Evolutionary conservation across 2,113 vertebrate genomes (phyloP), one percentile per base, ranked within the genome.

Genomic region (Trichomycterus rosablanca): DNA sequence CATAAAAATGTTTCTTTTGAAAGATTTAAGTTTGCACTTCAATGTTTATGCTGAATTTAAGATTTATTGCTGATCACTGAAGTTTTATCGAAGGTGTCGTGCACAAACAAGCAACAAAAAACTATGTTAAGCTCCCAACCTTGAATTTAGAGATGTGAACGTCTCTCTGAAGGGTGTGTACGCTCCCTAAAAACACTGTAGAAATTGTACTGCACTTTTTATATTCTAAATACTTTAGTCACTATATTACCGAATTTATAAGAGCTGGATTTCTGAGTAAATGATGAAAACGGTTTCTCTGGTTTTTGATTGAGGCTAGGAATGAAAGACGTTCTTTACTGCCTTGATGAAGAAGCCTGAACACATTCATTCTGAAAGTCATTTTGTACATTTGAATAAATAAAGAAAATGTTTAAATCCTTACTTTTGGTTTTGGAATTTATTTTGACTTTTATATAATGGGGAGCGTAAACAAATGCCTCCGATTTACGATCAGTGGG

Each of bases 351-450:
- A 68, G 78, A 81, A 84, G 79, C 82, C 84, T 78, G 77, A 68
- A 77, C 72, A 83, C 79, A 80, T 82, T 79, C 81, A 83, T 80
- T 77, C 74, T 77, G 63, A 79, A 49, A 56, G 72, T 71, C 70
- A 78, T 87, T 84, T 86, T 87, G 83, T 89, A 86, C 80, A 87
- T 84, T 84, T 83, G 81, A 87, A 80, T 85, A 83, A 84, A 87
- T 85, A 89, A 86, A 87, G 76, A 61, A 76, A 82, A 83, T 51
- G 69, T 77, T 68, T 76, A 77, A 78, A 65, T 76, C 52, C 26
- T 35, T 50, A 30, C 26, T 7, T 55, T 56, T 30, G 14, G 16
- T 0, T 30, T 7, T 30, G 26, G 26, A 30, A 7, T 30, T n/a
- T 30, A 30, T 7, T 30, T 4, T 7, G 26, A 30, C 7, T 30